phyloP scores from a whole-genome alignment of 2,797 vertebrate species.

The Syngnathus rostellatus region DNA sequence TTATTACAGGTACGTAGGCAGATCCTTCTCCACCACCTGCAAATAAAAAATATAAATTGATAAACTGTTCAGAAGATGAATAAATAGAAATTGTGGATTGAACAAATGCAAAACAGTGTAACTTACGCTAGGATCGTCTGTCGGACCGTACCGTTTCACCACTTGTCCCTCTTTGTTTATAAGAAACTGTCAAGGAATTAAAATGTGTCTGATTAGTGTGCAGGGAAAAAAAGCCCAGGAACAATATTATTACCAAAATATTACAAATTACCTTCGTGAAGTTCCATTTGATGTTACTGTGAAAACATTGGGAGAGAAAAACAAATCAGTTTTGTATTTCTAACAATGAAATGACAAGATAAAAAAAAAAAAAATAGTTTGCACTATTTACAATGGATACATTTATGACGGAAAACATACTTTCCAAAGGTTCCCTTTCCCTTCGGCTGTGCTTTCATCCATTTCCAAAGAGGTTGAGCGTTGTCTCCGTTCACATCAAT shows the following conservation, averaged over 20 bases:
- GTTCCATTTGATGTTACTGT: conserved; percentile 90
- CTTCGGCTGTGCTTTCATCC: conserved; percentile 93
- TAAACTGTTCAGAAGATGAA: too few relatives aligned
- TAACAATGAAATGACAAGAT: neutral
- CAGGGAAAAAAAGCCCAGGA: neutral
- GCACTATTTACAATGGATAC: neutral
- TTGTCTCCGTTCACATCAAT: conserved; percentile 88
- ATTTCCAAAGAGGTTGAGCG: conserved; percentile 90
- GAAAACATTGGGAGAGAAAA: neutral
- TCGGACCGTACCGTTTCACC: conserved; percentile 85
- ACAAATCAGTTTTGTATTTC: neutral
- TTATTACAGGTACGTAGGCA: conserved; percentile 75
- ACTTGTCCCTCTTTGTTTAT: conserved; percentile 82
- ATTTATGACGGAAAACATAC: conserved; percentile 42
- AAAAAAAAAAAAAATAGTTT: neutral
- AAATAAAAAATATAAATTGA: conserved; percentile 7
- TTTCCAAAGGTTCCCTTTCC: conserved; percentile 84
- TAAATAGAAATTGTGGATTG: too few relatives aligned
- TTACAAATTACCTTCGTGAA: conserved; percentile 84
- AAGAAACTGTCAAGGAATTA: conserved; percentile 77
- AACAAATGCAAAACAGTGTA: too few relatives aligned
- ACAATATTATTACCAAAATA: too few relatives aligned
- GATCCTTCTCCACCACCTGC: conserved; percentile 77
- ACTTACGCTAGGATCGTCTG: conserved; percentile 85
- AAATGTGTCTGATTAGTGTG: neutral